Evolutionary conservation across 2,797 vertebrate genomes (phyloP).

Genomic region (Meriones psammophilus): DNA sequence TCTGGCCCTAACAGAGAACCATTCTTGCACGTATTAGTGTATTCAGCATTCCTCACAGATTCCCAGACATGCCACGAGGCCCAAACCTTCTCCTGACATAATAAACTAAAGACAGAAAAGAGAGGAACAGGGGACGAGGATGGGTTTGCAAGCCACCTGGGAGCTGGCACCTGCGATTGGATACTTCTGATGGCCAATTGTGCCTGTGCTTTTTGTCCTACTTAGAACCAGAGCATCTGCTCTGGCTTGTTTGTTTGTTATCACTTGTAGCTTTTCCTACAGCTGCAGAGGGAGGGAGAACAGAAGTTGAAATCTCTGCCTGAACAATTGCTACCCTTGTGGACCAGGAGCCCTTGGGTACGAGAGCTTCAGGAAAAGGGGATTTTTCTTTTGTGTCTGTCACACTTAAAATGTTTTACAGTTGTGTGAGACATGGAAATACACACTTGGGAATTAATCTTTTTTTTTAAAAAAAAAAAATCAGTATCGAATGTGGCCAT

Average conservation of each 20-base stretch:
- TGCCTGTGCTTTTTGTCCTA: conserved; percentile 42
- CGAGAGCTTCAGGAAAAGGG: not conserved
- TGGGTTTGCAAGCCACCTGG: not conserved
- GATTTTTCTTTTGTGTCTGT: conserved; percentile 27
- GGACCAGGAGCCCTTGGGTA: not conserved
- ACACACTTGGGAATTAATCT: conserved; percentile 7
- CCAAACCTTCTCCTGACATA: not conserved
- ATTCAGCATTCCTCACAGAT: conserved; percentile 18
- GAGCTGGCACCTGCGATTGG: not conserved
- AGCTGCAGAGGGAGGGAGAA: not conserved
- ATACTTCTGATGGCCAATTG: not conserved
- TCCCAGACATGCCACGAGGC: not conserved
- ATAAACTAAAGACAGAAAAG: conserved; percentile 5
- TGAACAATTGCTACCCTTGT: conserved; percentile 24
- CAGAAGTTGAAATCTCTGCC: conserved; percentile 50
- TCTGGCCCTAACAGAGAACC: not conserved
- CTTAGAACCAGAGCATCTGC: conserved; percentile 65
- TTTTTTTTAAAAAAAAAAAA: not conserved
- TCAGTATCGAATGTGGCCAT: not conserved
- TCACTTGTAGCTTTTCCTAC: conserved; percentile 23
- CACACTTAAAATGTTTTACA: conserved; percentile 51
- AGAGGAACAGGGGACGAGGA: not conserved
- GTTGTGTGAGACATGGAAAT: not conserved
- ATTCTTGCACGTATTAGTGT: not conserved
- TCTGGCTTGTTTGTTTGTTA: conserved; percentile 3